Evolutionary conservation across 2,797 vertebrate species (phyloP).

Genomic region (Rhynchonycteris naso): DNA sequence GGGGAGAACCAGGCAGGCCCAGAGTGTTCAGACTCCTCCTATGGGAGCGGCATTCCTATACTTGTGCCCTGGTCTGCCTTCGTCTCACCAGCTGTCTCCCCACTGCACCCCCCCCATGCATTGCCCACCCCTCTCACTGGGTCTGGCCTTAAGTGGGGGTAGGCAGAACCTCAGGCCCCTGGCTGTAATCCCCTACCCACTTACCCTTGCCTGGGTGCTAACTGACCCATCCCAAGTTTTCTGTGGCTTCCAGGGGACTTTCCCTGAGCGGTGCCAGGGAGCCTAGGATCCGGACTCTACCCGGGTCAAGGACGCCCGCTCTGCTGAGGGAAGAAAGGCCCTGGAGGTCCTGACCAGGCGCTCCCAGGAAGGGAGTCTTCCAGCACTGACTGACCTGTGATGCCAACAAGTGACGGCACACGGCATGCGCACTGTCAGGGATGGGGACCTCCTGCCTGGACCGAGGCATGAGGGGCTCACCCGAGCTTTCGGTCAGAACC

Average conservation of each 20-base stretch:
- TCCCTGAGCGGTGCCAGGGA: neutral
- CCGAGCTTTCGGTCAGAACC: neutral
- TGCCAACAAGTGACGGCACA: neutral
- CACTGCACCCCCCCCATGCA: neutral
- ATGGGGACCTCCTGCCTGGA: neutral
- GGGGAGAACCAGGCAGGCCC: neutral
- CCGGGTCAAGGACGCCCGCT: neutral
- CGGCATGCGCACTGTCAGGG: neutral
- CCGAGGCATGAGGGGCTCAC: neutral
- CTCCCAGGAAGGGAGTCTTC: neutral
- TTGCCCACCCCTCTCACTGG: neutral
- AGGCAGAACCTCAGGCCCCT: neutral
- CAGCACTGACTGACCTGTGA: neutral
- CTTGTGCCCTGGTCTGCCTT: neutral
- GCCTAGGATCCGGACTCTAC: neutral
- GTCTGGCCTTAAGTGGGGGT: neutral
- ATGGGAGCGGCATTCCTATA: neutral
- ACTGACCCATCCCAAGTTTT: neutral
- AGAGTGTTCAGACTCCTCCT: neutral
- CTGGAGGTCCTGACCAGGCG: neutral
- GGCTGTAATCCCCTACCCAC: neutral
- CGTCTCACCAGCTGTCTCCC: neutral
- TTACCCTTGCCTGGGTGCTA: neutral
- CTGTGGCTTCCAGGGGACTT: conserved; percentile 4
- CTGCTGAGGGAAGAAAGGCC: neutral